Evolutionary conservation across 1,140 invertebrate genomes (phyloP).

Genomic region (Lepidurus packardi): DNA sequence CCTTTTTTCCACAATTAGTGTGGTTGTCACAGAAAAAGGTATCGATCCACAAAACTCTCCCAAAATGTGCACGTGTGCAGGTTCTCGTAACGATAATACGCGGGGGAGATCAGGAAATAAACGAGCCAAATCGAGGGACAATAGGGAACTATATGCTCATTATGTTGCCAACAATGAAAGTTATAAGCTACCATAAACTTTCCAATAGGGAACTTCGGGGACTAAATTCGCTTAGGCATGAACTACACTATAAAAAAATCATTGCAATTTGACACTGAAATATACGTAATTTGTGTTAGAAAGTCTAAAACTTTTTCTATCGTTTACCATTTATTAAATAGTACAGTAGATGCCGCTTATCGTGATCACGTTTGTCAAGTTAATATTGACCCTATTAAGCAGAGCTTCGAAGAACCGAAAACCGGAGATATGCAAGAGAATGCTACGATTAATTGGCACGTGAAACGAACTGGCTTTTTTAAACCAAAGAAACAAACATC

Average conservation of each 20-base stretch:
- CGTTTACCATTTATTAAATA: too few relatives aligned
- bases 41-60: not conserved
- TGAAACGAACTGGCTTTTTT: too few relatives aligned
- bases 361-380: too few relatives aligned
- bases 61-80: not conserved
- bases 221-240: not conserved
- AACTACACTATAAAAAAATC: not conserved
- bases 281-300: too few relatives aligned
- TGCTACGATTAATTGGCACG: too few relatives aligned
- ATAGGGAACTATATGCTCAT: not conserved
- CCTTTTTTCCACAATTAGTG: slow-evolving; percentile 12
- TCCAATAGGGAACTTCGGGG: not conserved
- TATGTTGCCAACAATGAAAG: not conserved
- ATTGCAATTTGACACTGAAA: too few relatives aligned
- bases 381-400: too few relatives aligned
- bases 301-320: too few relatives aligned
- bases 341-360: too few relatives aligned
- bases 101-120: slow-evolving; percentile 3
- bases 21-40: slow-evolving; percentile 19
- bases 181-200: slow-evolving; percentile 3
- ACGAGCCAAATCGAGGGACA: slow-evolving; percentile 18
- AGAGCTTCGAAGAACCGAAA: too few relatives aligned
- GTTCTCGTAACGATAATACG: slow-evolving; percentile 15
- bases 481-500: too few relatives aligned
- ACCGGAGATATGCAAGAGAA: too few relatives aligned